Evolutionary conservation across 1,140 invertebrate genomes (phyloP).

Genomic region (Hyles vespertilio): DNA sequence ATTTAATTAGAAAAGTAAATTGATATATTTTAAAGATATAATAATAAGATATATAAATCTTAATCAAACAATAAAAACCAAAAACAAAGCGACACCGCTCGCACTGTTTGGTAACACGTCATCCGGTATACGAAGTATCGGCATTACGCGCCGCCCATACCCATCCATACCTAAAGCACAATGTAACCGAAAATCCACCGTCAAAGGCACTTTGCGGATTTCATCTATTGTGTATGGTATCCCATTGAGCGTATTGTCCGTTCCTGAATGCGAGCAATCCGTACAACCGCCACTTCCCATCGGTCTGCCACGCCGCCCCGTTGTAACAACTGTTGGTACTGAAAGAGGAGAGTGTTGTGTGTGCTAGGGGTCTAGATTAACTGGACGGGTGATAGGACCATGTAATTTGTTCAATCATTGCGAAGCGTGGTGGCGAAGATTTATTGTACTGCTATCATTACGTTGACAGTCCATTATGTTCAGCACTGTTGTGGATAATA

Average conservation of each 20-base stretch:
- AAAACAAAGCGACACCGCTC: no score
- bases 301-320: constrained; percentile 7
- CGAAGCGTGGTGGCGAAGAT: constrained; percentile 22
- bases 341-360: neutral
- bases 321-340: neutral
- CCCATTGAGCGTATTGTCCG: constrained; percentile 26
- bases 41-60: no score
- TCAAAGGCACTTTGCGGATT: constrained; percentile 19
- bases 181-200: constrained; percentile 4
- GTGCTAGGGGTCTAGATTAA: constrained; percentile 5
- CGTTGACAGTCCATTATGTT: constrained; percentile 1
- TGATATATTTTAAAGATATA: no score
- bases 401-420: constrained; percentile 27
- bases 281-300: constrained; percentile 9
- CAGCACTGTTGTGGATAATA: no score
- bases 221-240: constrained; percentile 21
- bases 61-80: no score
- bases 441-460: constrained; percentile 13
- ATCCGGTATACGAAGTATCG: no score
- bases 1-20: neutral
- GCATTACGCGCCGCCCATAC: neutral
- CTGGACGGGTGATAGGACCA: constrained; percentile 11
- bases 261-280: constrained; percentile 23
- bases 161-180: neutral
- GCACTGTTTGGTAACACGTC: no score